phyloP scores from a whole-genome alignment of 2,888 invertebrate species.

The Pseudanteris insignis region DNA sequence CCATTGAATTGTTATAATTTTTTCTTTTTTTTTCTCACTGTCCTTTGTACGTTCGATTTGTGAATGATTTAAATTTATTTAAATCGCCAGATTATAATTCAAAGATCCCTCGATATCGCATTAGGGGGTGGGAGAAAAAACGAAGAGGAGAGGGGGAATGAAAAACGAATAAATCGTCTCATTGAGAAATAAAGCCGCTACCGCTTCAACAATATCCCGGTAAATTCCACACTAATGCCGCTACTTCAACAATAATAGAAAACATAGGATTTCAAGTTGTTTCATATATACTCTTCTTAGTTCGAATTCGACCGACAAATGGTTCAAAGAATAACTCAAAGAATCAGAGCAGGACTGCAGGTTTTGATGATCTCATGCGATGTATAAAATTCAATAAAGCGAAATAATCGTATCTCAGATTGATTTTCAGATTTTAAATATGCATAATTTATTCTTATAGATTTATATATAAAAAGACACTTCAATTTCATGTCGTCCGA shows the following conservation, averaged over 20 bases:
- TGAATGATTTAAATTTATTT: slow-evolving; percentile 1
- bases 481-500: no score
- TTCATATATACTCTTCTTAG: slow-evolving; percentile 20
- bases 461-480: no score
- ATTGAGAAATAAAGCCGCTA: slow-evolving; percentile 28
- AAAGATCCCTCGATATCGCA: slow-evolving; percentile 10
- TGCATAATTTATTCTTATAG: no score
- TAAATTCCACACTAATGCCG: slow-evolving; percentile 21
- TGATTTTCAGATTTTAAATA: no score
- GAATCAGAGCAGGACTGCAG: slow-evolving; percentile 5
- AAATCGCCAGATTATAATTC: slow-evolving; percentile 18
- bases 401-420: not conserved
- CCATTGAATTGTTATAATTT: no score
- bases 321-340: slow-evolving; percentile 15
- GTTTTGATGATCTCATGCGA: slow-evolving; percentile 4
- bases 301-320: slow-evolving; percentile 22
- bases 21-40: no score
- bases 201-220: slow-evolving; percentile 14
- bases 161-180: slow-evolving; percentile 30
- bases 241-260: slow-evolving; percentile 32
- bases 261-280: slow-evolving; percentile 31
- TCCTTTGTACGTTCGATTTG: no score
- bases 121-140: no score
- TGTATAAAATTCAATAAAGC: slow-evolving; percentile 1
- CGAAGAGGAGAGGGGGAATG: slow-evolving; percentile 14